Percentiles rank a stretch among this genome's conserved stretches.
Evolutionary conservation across 2,113 vertebrate species (phyloP).

Genomic region (Hystrix cristata): DNA sequence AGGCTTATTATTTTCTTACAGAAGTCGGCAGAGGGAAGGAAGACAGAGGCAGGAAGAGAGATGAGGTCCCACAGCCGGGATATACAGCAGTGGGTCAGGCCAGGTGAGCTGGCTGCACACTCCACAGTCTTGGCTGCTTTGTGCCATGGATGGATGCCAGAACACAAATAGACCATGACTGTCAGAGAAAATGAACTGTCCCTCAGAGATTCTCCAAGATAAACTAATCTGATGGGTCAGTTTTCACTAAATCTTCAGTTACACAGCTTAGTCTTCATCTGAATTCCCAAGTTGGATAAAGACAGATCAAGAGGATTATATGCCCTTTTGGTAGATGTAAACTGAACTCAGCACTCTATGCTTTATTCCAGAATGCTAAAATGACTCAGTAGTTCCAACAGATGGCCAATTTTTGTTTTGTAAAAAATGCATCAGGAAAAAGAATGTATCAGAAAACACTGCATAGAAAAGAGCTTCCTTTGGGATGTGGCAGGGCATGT

Average conservation of each 20-base stretch:
- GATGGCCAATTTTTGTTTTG: background rate
- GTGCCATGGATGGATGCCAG: background rate
- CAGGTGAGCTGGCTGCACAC: fast-evolving
- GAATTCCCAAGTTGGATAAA: constrained; percentile 37
- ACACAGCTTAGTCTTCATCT: background rate
- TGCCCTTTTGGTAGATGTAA: background rate
- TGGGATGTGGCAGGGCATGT: background rate
- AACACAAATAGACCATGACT: background rate
- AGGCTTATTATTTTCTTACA: background rate
- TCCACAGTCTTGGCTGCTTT: background rate
- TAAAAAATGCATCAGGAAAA: background rate
- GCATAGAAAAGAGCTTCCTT: constrained; percentile 10
- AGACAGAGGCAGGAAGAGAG: background rate
- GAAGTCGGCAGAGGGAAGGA: background rate
- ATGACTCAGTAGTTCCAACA: constrained; percentile 34
- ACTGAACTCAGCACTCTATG: background rate
- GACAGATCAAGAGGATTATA: background rate
- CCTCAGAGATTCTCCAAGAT: background rate
- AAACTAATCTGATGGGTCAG: background rate
- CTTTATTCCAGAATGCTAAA: background rate
- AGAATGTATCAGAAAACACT: background rate
- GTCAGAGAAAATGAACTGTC: background rate
- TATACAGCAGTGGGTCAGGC: background rate
- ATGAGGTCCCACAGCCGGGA: background rate
- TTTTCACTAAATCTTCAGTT: constrained; percentile 13